Evolutionary conservation across 1,140 invertebrate genomes (phyloP), one percentile per base, ranked within the genome.

Genomic region (Drosophila truncata): DNA sequence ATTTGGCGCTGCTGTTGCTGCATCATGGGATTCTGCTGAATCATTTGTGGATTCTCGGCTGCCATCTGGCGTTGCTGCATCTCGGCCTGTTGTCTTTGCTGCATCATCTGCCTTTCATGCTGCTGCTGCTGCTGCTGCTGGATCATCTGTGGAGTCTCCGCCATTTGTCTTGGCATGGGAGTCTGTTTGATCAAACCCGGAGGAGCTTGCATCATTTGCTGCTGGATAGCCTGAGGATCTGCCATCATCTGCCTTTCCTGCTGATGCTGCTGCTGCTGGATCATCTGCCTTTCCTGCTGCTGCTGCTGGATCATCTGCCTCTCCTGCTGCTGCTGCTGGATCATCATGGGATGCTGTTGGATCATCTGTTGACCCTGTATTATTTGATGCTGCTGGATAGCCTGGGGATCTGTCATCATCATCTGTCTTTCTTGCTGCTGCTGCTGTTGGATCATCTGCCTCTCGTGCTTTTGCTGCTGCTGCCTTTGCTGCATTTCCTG

Each of bases 241-340:
- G 65, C 23, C 23, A 54, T 73, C 62, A 44, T 78, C 73, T 4
- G 57, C 61, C 75, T 52, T 35, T 79, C 60, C 10, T 67, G 66
- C 33, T 76, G 59, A 10, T 61, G 67, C 62, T 74, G 64, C 16
- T 33, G 27, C 16, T 59, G 37, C 52, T 63, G 41, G 3, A 46
- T 58, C 44, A 50, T 50, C 11, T 47, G 64, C 1, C 8, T 8
- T 14, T 46, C 3, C n/a, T n/a, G 27, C 27, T 27, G 27, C 46
- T 47, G 23, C 16, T 27, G 9, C 46, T 49, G 14, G 3, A n/a
- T 49, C 25, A 47, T 47, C 46, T 47, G 46, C 14, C 44, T 25
- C 23, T 25, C 23, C 44, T 25, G 35, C 37, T 41, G 47, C 20
- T 23, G 20, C 27, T 73, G 63, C 31, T 78, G 63, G 35, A 54